These are phyloP conservation scores for Thymallus thymallus DNA, from an alignment of 2,113 vertebrate genomes.

Conservation along the genomic window DNA sequence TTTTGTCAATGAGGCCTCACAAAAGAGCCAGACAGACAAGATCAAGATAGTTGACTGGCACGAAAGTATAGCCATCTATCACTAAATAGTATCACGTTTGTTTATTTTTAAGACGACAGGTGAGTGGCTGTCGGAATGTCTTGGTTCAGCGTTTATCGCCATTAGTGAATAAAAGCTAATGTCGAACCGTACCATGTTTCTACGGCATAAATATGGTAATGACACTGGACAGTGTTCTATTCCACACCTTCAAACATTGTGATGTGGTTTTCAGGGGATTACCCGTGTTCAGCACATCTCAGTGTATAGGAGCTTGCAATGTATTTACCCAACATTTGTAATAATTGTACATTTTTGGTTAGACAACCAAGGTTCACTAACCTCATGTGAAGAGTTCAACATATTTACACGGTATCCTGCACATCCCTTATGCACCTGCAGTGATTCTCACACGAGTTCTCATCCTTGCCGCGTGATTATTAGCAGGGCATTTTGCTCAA, in stretches of 20 bases:
- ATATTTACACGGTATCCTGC: not conserved
- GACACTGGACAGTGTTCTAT: not conserved
- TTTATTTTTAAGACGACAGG: constrained; percentile 32
- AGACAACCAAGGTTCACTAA: not conserved
- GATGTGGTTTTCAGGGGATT: not conserved
- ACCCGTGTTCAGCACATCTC: not conserved
- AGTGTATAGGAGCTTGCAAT: not conserved
- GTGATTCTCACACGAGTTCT: not conserved
- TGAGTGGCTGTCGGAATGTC: constrained; percentile 51
- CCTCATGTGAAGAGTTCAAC: not conserved
- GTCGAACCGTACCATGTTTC: not conserved
- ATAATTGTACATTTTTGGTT: not conserved
- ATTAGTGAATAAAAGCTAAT: constrained; percentile 12
- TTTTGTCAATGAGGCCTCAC: constrained; percentile 15
- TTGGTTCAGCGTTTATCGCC: constrained; percentile 8
- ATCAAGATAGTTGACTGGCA: not conserved
- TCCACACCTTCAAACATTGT: not conserved
- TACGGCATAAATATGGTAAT: constrained; percentile 1
- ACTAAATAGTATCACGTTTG: constrained; percentile 2
- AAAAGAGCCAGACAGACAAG: constrained; percentile 20
- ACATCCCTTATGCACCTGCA: not conserved
- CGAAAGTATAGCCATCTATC: constrained; percentile 18
- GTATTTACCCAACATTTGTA: not conserved
- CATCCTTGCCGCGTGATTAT: not conserved
- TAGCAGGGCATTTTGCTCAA: too few species aligned